Base-by-base conservation (phyloP, 30 jellyfish, hydroid and myxozoan species). In the Aurelia aurita complex sp. Pacific region DNA sequence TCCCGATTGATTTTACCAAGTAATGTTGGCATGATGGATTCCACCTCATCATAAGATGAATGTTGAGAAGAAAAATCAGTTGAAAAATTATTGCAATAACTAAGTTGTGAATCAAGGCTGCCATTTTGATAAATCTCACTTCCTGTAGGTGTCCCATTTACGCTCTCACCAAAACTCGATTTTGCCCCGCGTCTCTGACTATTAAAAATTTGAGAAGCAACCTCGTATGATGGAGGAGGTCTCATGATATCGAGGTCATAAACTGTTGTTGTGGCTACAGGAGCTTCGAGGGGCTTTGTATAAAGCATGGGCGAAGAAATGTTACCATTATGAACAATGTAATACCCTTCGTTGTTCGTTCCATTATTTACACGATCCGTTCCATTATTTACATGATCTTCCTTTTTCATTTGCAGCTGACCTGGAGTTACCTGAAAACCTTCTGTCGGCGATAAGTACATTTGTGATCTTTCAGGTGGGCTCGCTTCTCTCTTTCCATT, bases 151-250 rank as follows among this genome's bases (percentile, higher is more conserved):
- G 18, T 50, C 53, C 59, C 83, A 52, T 73, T 73, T 23, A 46
- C 2, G 12, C 57, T 46, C 57, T 46, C 57, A 46, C 57, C 57
- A 46, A 62, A 67, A 33, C 54, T n/a, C 8, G 77, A 18, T 50
- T 78, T 81, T 57, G 35, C 66, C 52, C 85, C 85, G 15, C 80
- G 91, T 67, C 63, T 71, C 63, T 82, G 91, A 64, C 72, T 72
- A 19, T 82, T 82, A 65, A 82, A 82, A 19, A 75, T 82, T 46
- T 68, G 82, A 17, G 91, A 82, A 11, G 91, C 91, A 23, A 82
- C 80, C 43, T 82, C 64, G 67, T 82, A 82, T 5, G 85, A 82
- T 66, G 91, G 91, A 50, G 91, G 91, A 42, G 91, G 91, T 12
- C 61, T 82, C 59, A 82, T 71, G 62, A 70, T 70, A 71, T 82